These are phyloP conservation scores for Phymanthus crucifer DNA, from an alignment of 92 coral and sea anemone genomes.

Conservation along the genomic window DNA sequence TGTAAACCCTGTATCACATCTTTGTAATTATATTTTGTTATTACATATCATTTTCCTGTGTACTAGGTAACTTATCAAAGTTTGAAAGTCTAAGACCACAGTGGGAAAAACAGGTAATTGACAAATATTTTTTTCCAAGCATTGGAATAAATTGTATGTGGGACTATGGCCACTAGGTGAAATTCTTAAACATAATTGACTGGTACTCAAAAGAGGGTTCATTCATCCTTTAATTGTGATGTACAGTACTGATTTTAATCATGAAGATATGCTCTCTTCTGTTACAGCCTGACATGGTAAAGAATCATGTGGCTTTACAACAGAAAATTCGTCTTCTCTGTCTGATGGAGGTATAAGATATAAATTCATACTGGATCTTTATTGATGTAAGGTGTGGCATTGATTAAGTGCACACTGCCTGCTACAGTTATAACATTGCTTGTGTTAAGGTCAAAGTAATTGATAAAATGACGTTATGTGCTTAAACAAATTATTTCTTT, in stretches of 20 bases:
- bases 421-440: too few relatives aligned
- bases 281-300: slow-evolving; percentile 83
- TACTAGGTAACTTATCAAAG: slow-evolving; percentile 73
- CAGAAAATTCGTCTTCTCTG: slow-evolving; percentile 94
- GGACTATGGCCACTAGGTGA: too few relatives aligned
- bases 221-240: too few relatives aligned
- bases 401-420: too few relatives aligned
- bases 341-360: slow-evolving; percentile 86
- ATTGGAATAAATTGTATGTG: too few relatives aligned
- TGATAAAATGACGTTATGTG: too few relatives aligned
- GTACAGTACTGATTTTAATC: background rate
- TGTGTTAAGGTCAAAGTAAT: too few relatives aligned
- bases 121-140: too few relatives aligned
- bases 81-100: slow-evolving; percentile 66
- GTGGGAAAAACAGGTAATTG: slow-evolving; percentile 96
- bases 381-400: background rate
- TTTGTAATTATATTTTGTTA: background rate
- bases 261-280: background rate
- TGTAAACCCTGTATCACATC: too few relatives aligned
- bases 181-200: too few relatives aligned
- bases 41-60: background rate
- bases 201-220: too few relatives aligned
- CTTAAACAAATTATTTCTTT: background rate
- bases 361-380: background rate
- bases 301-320: slow-evolving; percentile 70